Base-by-base conservation (phyloP, 1,140 invertebrate genomes). In the Ostrea denselamellosa region DNA sequence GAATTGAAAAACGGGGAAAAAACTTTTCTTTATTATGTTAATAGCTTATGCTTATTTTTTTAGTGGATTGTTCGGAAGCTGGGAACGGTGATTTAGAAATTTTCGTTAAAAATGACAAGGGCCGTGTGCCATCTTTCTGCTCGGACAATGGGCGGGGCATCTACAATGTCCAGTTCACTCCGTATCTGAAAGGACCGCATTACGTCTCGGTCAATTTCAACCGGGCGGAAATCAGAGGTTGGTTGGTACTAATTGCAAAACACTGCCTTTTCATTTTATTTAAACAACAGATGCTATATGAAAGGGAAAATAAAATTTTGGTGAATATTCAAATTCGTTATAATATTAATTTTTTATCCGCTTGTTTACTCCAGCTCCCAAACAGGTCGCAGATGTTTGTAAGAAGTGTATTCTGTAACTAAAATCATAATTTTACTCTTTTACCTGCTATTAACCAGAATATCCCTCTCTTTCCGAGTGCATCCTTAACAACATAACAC, bases 201-300 rank as follows among this genome's bases (percentile, higher is more conserved):
- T 96, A 97, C 83, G 96, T 99, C 65, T 98, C 98, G 93, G 96
- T 99, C 12, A 98, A 98, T 92, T 99, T 99, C 94, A 99, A 99
- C 94, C 98, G 98, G 8, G 97, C 97, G 90, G 98, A 99, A 93
- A 97, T 99, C 14, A 97, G 98, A 96, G 98, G 98, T 94, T 58
- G 19, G 83, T 62, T 19, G 19, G 34, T 44, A 44, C 34, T 5
- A 44, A 44, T 1, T 44, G 1, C 34, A n/a, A 17, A 17, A 19
- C 14, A 19, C 19, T 14, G 2, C 7, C 7, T n/a, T 62, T 12
- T 19, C 56, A 17, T 58, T 58, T 58, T 10, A 0, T 10, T 9
- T 12, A 9, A 58, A 58, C 12, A 12, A 58, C 19, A 58, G 4
- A 12, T 58, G 2, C 8, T 19, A 62, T 62, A 62, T 12, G 34